A percentile compares a stretch with the other conserved stretches of the same genome.
phyloP scores from a whole-genome alignment of 2,888 invertebrate species.

The Seira sanloemensis region DNA sequence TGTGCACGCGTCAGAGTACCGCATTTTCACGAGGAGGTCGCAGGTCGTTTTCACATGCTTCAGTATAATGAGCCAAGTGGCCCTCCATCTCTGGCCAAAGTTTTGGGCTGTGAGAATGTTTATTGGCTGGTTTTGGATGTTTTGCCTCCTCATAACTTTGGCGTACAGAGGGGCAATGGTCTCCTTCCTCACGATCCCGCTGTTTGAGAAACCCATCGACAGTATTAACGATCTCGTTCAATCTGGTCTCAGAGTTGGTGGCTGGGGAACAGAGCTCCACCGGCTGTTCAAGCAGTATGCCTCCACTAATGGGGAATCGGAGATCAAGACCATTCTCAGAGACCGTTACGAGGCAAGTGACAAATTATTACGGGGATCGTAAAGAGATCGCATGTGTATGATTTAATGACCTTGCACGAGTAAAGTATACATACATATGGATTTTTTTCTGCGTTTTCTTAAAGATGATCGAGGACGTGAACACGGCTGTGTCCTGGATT shows the following conservation, averaged over 20 bases:
- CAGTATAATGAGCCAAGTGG: slow-evolving; percentile 72
- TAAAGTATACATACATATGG: background rate
- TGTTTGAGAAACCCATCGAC: slow-evolving; percentile 72
- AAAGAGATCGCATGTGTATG: too few species aligned
- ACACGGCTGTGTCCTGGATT: slow-evolving; percentile 82
- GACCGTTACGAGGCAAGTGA: slow-evolving; percentile 65
- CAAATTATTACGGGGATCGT: background rate
- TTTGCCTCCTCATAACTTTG: slow-evolving; percentile 86
- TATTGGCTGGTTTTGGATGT: slow-evolving; percentile 93
- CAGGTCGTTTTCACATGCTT: slow-evolving; percentile 70
- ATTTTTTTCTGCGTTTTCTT: slow-evolving; percentile 4
- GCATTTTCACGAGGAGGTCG: slow-evolving; percentile 38
- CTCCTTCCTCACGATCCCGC: slow-evolving; percentile 73
- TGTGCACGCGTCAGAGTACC: slow-evolving; percentile 58
- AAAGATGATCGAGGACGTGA: slow-evolving; percentile 77
- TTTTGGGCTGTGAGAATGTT: slow-evolving; percentile 86
- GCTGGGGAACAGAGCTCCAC: slow-evolving; percentile 72
- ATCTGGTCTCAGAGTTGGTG: slow-evolving; percentile 68
- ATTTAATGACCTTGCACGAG: background rate
- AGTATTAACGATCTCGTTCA: slow-evolving; percentile 69
- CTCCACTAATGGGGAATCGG: slow-evolving; percentile 32
- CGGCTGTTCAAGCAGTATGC: slow-evolving; percentile 66
- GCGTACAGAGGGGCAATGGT: slow-evolving; percentile 81
- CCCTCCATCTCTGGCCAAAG: slow-evolving; percentile 71
- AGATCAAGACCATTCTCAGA: slow-evolving; percentile 18